These are phyloP conservation scores for Coturnix japonica DNA, from an alignment of 2,113 vertebrate species.

Conservation along the genomic window DNA sequence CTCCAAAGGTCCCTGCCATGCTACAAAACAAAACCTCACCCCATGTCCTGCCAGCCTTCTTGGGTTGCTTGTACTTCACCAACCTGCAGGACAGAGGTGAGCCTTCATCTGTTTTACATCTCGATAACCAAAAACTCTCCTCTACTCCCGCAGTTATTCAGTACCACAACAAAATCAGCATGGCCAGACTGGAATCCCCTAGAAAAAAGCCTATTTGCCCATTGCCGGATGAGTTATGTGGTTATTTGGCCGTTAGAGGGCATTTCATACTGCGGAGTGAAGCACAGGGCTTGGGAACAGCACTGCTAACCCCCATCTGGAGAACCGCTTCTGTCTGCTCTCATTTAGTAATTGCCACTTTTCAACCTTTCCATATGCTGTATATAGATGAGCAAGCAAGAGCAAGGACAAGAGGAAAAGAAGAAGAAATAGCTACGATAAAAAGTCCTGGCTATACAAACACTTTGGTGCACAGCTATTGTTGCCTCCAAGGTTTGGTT, in stretches of 20 bases:
- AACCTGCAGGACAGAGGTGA: accelerated
- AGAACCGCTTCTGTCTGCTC: slow-evolving; percentile 47
- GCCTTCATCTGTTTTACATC: neutral
- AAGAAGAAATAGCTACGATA: slow-evolving; percentile 3
- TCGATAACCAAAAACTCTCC: neutral
- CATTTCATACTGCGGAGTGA: slow-evolving; percentile 70
- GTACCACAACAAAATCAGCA: neutral
- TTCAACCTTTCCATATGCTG: slow-evolving; percentile 65
- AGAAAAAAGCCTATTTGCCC: neutral
- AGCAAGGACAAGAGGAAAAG: slow-evolving; percentile 62
- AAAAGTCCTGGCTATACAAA: slow-evolving; percentile 38
- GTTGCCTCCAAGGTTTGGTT: slow-evolving; percentile 16
- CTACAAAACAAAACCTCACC: neutral
- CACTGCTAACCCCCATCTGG: slow-evolving; percentile 38
- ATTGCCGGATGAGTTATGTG: slow-evolving; percentile 37
- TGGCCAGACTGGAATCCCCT: neutral
- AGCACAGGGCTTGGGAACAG: neutral
- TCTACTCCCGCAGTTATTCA: neutral
- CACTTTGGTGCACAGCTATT: neutral
- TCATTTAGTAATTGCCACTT: slow-evolving; percentile 58
- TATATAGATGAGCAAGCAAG: slow-evolving; percentile 38
- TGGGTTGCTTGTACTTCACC: neutral
- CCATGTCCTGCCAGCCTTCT: neutral
- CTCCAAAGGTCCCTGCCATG: neutral
- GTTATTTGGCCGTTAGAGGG: slow-evolving; percentile 72